Evolutionary conservation across 2,797 vertebrate genomes (phyloP).

Genomic region (Tenualosa ilisha): DNA sequence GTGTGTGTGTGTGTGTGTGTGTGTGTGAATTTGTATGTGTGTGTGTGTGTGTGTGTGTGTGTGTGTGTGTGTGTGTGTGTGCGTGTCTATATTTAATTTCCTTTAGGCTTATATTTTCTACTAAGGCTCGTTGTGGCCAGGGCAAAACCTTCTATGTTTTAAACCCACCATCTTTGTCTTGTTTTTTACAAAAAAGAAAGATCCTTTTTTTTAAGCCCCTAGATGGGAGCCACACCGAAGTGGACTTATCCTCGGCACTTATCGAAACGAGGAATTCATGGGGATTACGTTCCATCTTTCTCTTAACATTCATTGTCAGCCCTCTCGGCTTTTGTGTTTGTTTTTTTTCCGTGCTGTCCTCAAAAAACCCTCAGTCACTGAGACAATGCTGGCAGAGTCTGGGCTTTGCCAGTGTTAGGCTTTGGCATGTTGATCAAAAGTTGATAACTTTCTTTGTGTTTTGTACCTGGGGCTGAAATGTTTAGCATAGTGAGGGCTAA

Average conservation of each 20-base stretch:
- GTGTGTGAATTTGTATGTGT: too few relatives aligned
- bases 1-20: neutral
- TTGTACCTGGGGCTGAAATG: neutral
- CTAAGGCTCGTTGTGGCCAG: neutral
- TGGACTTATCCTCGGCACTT: slow-evolving; percentile 55
- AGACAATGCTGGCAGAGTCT: neutral
- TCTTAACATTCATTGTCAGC: slow-evolving; percentile 36
- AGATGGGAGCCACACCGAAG: slow-evolving; percentile 53
- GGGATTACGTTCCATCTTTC: slow-evolving; percentile 31
- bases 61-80: neutral
- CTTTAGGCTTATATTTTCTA: neutral
- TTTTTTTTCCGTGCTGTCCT: slow-evolving; percentile 28
- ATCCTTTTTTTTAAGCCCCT: slow-evolving; percentile 65
- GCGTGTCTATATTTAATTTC: slow-evolving; percentile 31
- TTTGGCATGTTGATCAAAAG: neutral
- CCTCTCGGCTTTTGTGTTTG: neutral
- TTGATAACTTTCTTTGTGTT: neutral
- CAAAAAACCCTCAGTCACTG: neutral
- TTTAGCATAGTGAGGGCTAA: neutral
- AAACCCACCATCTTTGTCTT: slow-evolving; percentile 52
- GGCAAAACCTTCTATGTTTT: slow-evolving; percentile 56
- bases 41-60: slow-evolving; percentile 12
- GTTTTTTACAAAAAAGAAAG: slow-evolving; percentile 48
- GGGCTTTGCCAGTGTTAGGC: neutral
- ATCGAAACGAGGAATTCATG: slow-evolving; percentile 48